phyloP scores from a whole-genome alignment of 2,113 vertebrate genomes.

The Rhagologus leucostigma region DNA sequence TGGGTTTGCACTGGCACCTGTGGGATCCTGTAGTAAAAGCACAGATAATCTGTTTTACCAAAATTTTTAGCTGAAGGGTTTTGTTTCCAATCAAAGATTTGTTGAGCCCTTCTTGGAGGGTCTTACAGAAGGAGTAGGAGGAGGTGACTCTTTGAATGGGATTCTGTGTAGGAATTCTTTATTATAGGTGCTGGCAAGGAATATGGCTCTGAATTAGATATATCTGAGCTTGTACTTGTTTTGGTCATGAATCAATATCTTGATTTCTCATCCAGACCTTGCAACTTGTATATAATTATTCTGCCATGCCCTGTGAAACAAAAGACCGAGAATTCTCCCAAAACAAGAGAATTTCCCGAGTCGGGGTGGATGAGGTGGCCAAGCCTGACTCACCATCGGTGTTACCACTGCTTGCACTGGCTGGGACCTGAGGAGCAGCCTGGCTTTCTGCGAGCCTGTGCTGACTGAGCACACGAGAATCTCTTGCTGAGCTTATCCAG shows the following conservation, averaged over 20 bases:
- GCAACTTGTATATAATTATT: not conserved
- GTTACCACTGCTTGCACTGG: rapidly evolving
- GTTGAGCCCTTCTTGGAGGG: not conserved
- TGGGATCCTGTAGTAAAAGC: not conserved
- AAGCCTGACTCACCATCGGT: not conserved
- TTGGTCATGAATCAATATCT: not conserved
- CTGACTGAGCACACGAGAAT: rapidly evolving
- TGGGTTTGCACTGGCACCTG: not conserved
- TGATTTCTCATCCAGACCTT: not conserved
- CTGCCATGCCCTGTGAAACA: not conserved
- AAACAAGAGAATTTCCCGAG: not conserved
- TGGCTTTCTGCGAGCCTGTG: not conserved
- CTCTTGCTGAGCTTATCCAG: not conserved
- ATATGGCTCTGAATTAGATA: not conserved
- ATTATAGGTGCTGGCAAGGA: not conserved
- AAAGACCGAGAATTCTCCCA: not conserved
- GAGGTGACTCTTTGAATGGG: not conserved
- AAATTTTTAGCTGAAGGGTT: not conserved
- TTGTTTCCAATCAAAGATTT: not conserved
- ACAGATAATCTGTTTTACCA: not conserved
- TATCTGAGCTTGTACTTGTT: not conserved
- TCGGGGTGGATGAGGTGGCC: not conserved
- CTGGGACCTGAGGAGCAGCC: not conserved
- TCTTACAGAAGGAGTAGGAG: not conserved
- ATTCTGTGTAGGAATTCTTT: not conserved